Conservation (phyloP, 2,797 vertebrate genomes). For the Sylvia borin region DNA sequence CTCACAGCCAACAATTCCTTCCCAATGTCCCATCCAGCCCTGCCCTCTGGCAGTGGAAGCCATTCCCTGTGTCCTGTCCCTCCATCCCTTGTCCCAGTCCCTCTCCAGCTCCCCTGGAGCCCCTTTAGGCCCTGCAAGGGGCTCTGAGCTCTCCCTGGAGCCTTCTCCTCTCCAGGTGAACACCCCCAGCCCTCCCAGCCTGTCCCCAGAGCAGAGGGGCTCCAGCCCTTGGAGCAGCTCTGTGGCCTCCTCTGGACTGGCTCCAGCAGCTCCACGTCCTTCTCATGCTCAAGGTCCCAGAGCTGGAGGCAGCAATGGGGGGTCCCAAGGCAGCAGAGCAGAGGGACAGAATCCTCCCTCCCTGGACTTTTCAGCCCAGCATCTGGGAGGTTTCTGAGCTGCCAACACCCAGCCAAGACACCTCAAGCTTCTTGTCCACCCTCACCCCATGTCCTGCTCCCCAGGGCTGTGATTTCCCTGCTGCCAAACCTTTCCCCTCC, state of each 20-base stretch:
- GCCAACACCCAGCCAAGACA: fast-evolving
- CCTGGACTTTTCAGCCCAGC: neutral
- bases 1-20: too few relatives aligned
- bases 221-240: neutral
- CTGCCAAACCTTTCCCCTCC: neutral
- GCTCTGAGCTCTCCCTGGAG: too few relatives aligned
- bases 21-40: too few relatives aligned
- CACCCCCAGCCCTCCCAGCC: neutral
- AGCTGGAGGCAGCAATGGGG: neutral
- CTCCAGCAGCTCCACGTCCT: neutral
- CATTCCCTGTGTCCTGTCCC: too few relatives aligned
- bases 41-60: too few relatives aligned
- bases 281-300: neutral
- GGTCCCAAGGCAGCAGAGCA: neutral
- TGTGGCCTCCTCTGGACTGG: neutral
- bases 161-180: neutral
- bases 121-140: too few relatives aligned
- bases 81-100: too few relatives aligned
- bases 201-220: neutral
- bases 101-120: too few relatives aligned
- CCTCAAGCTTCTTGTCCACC: neutral
- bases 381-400: neutral
- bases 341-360: neutral
- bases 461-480: neutral
- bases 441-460: neutral